Conservation (phyloP, 2,113 vertebrate species). For the Mobula birostris region DNA sequence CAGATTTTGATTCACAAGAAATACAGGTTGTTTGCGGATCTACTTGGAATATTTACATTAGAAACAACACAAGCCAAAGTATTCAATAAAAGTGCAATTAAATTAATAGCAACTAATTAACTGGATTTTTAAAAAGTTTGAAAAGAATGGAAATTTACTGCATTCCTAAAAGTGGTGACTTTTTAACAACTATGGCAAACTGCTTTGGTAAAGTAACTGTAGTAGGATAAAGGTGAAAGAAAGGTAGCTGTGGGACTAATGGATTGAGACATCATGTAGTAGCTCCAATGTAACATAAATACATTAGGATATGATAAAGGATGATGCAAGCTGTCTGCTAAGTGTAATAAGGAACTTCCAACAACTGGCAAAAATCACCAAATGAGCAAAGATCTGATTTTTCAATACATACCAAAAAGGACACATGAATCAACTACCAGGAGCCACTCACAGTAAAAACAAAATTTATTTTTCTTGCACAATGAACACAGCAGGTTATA, state of each 20-base stretch:
- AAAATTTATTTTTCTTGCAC: neutral
- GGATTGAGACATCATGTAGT: neutral
- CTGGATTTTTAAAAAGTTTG: neutral
- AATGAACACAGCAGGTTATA: constrained; percentile 17
- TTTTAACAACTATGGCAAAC: neutral
- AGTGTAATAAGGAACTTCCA: neutral
- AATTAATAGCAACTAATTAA: neutral
- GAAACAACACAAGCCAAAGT: neutral
- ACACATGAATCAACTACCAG: neutral
- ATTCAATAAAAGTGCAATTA: neutral
- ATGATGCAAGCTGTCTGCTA: neutral
- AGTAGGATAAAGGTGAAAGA: neutral
- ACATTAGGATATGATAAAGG: neutral
- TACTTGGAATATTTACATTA: neutral
- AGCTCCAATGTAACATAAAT: neutral
- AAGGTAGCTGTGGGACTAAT: neutral
- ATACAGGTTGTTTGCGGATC: neutral
- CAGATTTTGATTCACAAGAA: neutral
- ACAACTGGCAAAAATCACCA: neutral
- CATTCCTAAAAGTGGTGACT: neutral
- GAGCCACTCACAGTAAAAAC: neutral
- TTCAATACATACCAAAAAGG: neutral
- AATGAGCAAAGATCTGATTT: neutral
- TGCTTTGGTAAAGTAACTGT: neutral
- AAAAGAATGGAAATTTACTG: neutral